Base-by-base conservation (phyloP, 2,797 vertebrate species). In the Rallus crepitans region DNA sequence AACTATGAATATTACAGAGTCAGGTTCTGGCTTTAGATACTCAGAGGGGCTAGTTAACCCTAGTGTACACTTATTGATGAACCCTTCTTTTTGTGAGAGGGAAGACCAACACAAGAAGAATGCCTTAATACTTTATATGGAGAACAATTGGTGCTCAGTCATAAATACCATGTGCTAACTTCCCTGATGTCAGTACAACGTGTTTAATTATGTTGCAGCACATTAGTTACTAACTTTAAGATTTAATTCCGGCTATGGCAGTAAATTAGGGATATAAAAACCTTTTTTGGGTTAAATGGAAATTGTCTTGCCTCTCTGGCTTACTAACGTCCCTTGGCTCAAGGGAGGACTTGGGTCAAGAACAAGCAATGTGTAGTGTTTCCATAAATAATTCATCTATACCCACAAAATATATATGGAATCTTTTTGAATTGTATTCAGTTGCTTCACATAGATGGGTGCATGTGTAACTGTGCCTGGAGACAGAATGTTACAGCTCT, bases 361-460 rank as follows among this genome's bases (percentile, higher is more conserved):
- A 61, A 37, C 15, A 52, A 63, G 57, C 37, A 31, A 69, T 56
- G 56, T 5, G 4, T 82, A 12, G 37, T 19, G 7, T 83, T 73
- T 83, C 63, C 57, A 81, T 84, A 50, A 95, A 94, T 78, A 50
- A 75, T 82, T 93, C 15, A 92, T 94, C 55, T 88, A 15, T 90
- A 75, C 52, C 42, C 86, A 83, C 60, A 64, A 53, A 92, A 76
- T 89, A 80, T 45, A 24, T 78, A 87, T 79, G 73, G 33, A 35
- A 40, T 55, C 50, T 89, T 90, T 72, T 81, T 86, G 53, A 79
- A 60, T 70, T 86, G 48, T 53, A 50, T 88, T 92, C 59, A 50
- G 59, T 39, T 65, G 52, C 31, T 75, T 87, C 60, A 40, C 93
- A 86, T 91, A 72, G 78, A 55, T 77, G 42, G 31, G 9, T 9